phyloP scores from a whole-genome alignment of 1,140 invertebrate genomes.

The Plectrocnemia conspersa region DNA sequence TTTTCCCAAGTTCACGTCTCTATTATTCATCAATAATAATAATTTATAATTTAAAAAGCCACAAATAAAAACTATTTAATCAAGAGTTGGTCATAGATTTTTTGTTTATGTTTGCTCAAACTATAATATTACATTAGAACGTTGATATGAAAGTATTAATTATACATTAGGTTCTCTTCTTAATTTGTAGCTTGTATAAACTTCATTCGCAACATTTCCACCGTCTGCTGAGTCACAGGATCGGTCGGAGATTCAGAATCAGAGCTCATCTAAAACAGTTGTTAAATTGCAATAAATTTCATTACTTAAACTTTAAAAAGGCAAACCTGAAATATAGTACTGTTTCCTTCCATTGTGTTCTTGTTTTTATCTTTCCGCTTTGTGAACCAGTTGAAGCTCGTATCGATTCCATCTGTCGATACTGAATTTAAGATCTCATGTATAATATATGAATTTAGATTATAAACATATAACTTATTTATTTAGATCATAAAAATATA shows the following conservation, averaged over 20 bases:
- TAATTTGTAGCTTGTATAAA: slow-evolving; percentile 30
- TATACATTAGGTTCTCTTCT: not conserved
- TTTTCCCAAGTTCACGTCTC: no score
- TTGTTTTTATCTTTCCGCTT: slow-evolving; percentile 28
- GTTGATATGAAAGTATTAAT: slow-evolving; percentile 21
- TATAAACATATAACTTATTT: slow-evolving; percentile 1
- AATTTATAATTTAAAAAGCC: no score
- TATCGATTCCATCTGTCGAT: slow-evolving; percentile 14
- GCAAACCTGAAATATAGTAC: slow-evolving; percentile 27
- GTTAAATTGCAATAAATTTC: not conserved
- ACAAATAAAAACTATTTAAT: no score
- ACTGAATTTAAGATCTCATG: slow-evolving; percentile 16
- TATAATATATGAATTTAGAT: not conserved
- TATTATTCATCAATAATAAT: no score
- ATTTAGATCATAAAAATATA: slow-evolving; percentile 2
- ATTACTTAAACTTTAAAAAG: not conserved
- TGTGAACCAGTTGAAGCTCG: slow-evolving; percentile 33
- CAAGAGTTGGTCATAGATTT: no score
- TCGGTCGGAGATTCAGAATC: slow-evolving; percentile 60
- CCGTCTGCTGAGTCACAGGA: slow-evolving; percentile 50
- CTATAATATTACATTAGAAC: not conserved
- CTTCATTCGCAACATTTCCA: slow-evolving; percentile 30
- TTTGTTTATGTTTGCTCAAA: not conserved
- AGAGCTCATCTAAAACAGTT: slow-evolving; percentile 45
- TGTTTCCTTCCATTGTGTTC: slow-evolving; percentile 34